phyloP scores from a whole-genome alignment of 2,888 invertebrate species.

The Hirtodrosophila cameraria region DNA sequence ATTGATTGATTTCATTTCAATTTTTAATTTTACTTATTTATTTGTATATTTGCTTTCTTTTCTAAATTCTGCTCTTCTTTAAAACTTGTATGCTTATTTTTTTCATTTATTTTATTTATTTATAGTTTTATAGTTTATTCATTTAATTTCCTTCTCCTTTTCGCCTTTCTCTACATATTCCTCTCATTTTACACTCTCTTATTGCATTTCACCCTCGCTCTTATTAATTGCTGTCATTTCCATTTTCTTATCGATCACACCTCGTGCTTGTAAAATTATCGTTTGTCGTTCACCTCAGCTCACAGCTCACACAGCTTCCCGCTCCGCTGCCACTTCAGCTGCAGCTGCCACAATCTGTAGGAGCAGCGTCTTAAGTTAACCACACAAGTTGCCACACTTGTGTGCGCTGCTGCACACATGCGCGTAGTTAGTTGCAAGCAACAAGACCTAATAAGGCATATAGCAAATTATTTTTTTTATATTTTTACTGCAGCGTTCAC shows the following conservation, averaged over 20 bases:
- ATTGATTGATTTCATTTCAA: too few relatives aligned
- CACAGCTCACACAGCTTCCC: constrained; percentile 5
- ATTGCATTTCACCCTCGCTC: background rate
- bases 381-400: constrained; percentile 45
- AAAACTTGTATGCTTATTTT: too few relatives aligned
- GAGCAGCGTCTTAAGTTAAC: constrained; percentile 17
- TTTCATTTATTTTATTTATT: too few relatives aligned
- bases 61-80: too few relatives aligned
- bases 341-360: too few relatives aligned
- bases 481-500: constrained; percentile 42
- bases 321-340: constrained; percentile 1
- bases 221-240: constrained; percentile 2
- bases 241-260: constrained; percentile 38
- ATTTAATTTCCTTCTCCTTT: too few relatives aligned
- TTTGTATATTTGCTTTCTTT: too few relatives aligned
- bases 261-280: constrained; percentile 25
- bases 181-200: background rate
- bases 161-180: background rate
- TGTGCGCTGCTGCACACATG: too few relatives aligned
- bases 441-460: constrained; percentile 38
- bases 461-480: constrained; percentile 28
- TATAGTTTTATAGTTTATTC: too few relatives aligned
- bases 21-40: too few relatives aligned
- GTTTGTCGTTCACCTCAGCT: constrained; percentile 2
- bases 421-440: constrained; percentile 38